These are phyloP conservation scores for Apodemus sylvaticus DNA, from an alignment of 2,113 vertebrate species.

Conservation along the genomic window DNA sequence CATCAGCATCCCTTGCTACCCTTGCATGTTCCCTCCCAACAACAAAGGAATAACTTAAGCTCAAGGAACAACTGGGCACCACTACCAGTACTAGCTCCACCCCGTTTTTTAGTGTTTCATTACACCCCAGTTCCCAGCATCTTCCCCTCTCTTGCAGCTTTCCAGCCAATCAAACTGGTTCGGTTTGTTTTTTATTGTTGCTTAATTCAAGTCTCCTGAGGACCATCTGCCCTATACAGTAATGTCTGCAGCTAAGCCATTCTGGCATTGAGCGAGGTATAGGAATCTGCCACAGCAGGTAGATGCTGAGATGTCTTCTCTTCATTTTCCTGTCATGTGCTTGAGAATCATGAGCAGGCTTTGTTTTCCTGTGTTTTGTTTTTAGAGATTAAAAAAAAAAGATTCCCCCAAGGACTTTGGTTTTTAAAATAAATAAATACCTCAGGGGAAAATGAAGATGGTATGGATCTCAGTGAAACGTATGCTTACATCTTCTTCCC, in stretches of 20 bases:
- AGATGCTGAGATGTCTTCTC: not conserved
- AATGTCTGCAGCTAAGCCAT: not conserved
- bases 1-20: no score
- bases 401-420: not conserved
- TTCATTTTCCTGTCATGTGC: not conserved
- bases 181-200: not conserved
- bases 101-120: not conserved
- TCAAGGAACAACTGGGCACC: not conserved
- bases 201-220: not conserved
- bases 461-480: conserved; percentile 36
- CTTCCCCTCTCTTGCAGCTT: not conserved
- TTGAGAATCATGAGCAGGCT: not conserved
- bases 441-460: conserved; percentile 15
- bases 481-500: conserved; percentile 22
- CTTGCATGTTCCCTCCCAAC: no score
- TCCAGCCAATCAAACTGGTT: not conserved
- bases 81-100: not conserved
- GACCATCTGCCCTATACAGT: not conserved
- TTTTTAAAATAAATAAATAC: conserved; percentile 44
- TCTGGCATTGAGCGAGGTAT: not conserved
- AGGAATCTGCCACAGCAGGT: not conserved
- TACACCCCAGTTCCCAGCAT: not conserved
- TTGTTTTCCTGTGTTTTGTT: conserved; percentile 3
- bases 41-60: not conserved
- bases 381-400: not conserved